phyloP scores from a whole-genome alignment of 2,113 vertebrate species.

The Nibea albiflora region DNA sequence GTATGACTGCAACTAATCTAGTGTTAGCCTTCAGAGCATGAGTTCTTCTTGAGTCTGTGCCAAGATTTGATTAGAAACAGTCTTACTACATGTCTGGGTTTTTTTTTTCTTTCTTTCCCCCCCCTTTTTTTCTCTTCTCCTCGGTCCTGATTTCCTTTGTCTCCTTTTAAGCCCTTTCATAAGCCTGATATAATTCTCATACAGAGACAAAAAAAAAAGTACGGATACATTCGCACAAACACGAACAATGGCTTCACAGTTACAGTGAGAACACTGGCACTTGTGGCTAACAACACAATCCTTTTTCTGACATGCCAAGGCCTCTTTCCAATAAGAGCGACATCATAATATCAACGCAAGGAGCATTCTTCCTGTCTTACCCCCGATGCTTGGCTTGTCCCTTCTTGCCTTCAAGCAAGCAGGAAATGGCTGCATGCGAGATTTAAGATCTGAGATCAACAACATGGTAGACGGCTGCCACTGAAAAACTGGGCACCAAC shows the following conservation, averaged over 20 bases:
- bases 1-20: conserved; percentile 72
- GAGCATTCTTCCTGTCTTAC: conserved; percentile 72
- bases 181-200: not conserved
- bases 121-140: not conserved
- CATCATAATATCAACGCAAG: conserved; percentile 61
- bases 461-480: conserved; percentile 46
- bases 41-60: conserved; percentile 61
- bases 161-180: conserved; percentile 3
- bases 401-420: conserved; percentile 79
- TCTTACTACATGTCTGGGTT: conserved; percentile 58
- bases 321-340: conserved; percentile 49
- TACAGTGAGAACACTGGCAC: conserved; percentile 8
- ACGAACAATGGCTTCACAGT: conserved; percentile 31
- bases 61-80: conserved; percentile 77
- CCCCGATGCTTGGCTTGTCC: conserved; percentile 76
- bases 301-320: conserved; percentile 45
- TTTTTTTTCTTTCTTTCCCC: conserved; percentile 3
- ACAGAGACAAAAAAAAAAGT: not conserved
- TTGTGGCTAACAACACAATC: conserved; percentile 42
- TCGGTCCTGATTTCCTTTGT: conserved; percentile 48
- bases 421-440: conserved; percentile 60
- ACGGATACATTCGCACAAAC: not conserved
- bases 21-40: conserved; percentile 57
- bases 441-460: conserved; percentile 63
- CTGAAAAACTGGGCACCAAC: conserved; percentile 28